Conservation (phyloP, 2,888 invertebrate genomes). For the Invenusta paracnida region DNA sequence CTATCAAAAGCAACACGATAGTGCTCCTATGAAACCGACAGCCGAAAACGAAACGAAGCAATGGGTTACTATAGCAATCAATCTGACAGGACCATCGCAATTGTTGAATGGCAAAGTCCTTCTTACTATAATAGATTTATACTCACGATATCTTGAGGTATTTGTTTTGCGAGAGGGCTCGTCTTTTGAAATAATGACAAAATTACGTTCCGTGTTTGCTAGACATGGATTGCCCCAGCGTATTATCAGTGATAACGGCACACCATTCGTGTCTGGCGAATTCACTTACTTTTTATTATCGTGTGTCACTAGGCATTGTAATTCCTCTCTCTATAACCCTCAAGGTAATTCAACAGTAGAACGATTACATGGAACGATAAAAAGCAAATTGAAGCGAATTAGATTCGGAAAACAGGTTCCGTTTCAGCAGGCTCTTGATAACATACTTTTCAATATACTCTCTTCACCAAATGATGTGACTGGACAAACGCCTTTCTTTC, state of each 20-base stretch:
- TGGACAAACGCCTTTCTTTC: background rate
- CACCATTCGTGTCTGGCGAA: background rate
- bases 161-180: background rate
- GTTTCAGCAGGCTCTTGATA: background rate
- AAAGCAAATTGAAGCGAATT: background rate
- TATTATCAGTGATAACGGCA: background rate
- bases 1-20: background rate
- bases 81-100: conserved; percentile 11
- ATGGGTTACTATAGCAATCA: background rate
- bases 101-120: background rate
- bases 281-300: background rate
- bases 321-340: conserved; percentile 1
- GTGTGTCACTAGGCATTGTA: background rate
- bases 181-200: background rate
- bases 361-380: background rate
- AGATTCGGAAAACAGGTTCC: background rate
- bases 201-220: background rate
- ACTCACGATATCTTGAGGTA: background rate
- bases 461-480: background rate
- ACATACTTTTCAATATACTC: background rate
- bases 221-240: background rate
- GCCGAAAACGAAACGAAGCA: background rate
- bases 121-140: conserved; percentile 7
- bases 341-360: background rate
- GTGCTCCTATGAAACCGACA: background rate